Percentiles rank a stretch among this genome's conserved stretches.
Evolutionary conservation across 2,797 vertebrate species (phyloP).

Genomic region (Myotis myotis): DNA sequence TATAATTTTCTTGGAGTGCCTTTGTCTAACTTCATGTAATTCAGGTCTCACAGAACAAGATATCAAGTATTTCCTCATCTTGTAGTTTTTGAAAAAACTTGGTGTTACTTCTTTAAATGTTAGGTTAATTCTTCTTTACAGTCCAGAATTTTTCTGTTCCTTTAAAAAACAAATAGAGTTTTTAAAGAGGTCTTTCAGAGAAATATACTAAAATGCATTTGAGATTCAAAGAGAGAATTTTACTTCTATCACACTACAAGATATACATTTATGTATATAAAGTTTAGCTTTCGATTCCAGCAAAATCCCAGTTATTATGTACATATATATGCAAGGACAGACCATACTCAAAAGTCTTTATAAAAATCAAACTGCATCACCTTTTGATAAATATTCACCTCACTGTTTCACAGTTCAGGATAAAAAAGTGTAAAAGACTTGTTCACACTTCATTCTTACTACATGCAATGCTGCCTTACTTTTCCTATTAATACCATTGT

Average conservation of each 20-base stretch:
- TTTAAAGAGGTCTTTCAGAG: neutral
- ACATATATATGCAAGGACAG: neutral
- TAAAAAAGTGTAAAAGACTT: slow-evolving; percentile 55
- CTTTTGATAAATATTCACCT: slow-evolving; percentile 64
- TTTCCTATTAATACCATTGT: slow-evolving; percentile 47
- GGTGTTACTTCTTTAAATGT: neutral
- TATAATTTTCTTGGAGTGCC: neutral
- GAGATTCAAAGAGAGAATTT: neutral
- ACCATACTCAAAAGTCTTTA: slow-evolving; percentile 67
- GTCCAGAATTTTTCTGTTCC: neutral
- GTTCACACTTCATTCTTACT: slow-evolving; percentile 52
- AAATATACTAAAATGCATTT: neutral
- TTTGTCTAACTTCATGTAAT: neutral
- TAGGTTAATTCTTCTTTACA: neutral
- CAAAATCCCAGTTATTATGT: neutral
- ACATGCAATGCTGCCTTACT: neutral
- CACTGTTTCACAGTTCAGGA: slow-evolving; percentile 67
- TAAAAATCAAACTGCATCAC: slow-evolving; percentile 69
- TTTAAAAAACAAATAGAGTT: neutral
- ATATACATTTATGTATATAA: neutral
- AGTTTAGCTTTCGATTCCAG: slow-evolving; percentile 36
- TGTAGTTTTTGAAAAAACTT: neutral
- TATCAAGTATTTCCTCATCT: neutral
- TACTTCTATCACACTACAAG: slow-evolving; percentile 39
- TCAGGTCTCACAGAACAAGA: neutral